Conservation (phyloP, 1,140 invertebrate species). For the Cydia splendana region DNA sequence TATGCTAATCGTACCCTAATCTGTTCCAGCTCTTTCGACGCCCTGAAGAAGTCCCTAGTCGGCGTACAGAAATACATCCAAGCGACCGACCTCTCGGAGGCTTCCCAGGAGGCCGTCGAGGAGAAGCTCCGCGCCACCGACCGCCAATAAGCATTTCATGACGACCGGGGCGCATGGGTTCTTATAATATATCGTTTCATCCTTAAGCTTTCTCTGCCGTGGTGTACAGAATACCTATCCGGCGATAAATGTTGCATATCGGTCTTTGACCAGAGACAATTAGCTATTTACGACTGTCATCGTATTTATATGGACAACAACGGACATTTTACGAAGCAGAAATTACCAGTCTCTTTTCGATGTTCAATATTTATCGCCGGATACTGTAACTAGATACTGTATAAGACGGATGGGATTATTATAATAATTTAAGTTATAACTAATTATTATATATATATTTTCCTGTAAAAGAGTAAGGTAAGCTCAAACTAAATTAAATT, state of each 20-base stretch:
- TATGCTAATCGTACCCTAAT: neutral
- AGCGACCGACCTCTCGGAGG: slow-evolving; percentile 95
- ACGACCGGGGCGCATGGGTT: slow-evolving; percentile 51
- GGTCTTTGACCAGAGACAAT: no score
- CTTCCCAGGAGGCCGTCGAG: slow-evolving; percentile 94
- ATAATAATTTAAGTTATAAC: slow-evolving; percentile 79
- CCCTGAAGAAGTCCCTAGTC: slow-evolving; percentile 96
- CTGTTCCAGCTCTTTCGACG: slow-evolving; percentile 92
- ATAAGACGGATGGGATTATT: slow-evolving; percentile 57
- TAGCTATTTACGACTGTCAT: no score
- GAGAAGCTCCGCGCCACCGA: slow-evolving; percentile 95
- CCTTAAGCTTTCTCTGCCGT: slow-evolving; percentile 59
- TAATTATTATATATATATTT: slow-evolving; percentile 77
- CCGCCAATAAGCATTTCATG: slow-evolving; percentile 86
- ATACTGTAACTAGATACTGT: slow-evolving; percentile 44
- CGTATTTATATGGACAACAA: no score
- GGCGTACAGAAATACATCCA: slow-evolving; percentile 98
- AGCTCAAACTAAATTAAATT: slow-evolving; percentile 76
- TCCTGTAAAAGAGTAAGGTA: slow-evolving; percentile 75
- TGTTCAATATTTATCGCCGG: no score
- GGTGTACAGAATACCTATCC: slow-evolving; percentile 50
- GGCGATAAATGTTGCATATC: no score
- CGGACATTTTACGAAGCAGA: no score
- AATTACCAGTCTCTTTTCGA: no score
- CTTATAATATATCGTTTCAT: slow-evolving; percentile 61